A percentile compares a stretch with the other conserved stretches of the same genome.
Conservation (phyloP, 2,888 invertebrate species). For the Anoncus sp. region DNA sequence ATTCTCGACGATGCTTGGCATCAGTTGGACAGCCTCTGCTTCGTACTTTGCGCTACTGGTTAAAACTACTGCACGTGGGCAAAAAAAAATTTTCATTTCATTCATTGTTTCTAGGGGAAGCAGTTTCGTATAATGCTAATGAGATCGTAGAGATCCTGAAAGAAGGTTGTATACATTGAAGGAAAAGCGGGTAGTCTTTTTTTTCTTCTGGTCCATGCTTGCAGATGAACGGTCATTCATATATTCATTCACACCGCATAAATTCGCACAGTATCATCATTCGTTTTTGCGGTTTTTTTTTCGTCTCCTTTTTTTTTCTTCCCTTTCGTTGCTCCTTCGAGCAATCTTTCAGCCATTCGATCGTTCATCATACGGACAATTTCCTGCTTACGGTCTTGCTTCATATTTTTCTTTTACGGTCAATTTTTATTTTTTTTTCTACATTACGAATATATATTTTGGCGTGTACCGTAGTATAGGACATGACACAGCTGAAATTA, state of each 20-base stretch:
- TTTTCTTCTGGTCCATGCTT: conserved; percentile 11
- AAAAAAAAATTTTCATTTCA: conserved; percentile 16
- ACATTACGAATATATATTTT: not conserved
- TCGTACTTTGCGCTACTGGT: conserved; percentile 23
- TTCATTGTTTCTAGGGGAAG: not conserved
- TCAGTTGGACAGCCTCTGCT: conserved; percentile 21
- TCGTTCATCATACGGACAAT: conserved; percentile 42
- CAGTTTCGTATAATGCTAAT: conserved; percentile 15
- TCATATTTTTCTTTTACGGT: not conserved
- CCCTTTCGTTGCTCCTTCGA: not conserved
- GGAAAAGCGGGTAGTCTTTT: not conserved
- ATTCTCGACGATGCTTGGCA: conserved; percentile 24
- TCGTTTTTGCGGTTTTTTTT: conserved; percentile 4
- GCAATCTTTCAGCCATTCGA: conserved; percentile 15
- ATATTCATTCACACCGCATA: conserved; percentile 18
- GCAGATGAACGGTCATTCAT: conserved; percentile 26
- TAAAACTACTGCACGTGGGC: conserved; percentile 7
- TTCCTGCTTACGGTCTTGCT: conserved; percentile 9
- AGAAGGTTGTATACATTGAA: not conserved
- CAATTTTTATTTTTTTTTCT: conserved; percentile 14
- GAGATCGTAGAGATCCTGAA: conserved; percentile 17
- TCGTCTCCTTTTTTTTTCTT: conserved; percentile 24
- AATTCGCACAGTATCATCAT: not conserved
- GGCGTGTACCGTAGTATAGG: not conserved
- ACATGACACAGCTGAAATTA: not conserved